phyloP scores from a whole-genome alignment of 2,113 vertebrate genomes.

The Cynoglossus semilaevis region DNA sequence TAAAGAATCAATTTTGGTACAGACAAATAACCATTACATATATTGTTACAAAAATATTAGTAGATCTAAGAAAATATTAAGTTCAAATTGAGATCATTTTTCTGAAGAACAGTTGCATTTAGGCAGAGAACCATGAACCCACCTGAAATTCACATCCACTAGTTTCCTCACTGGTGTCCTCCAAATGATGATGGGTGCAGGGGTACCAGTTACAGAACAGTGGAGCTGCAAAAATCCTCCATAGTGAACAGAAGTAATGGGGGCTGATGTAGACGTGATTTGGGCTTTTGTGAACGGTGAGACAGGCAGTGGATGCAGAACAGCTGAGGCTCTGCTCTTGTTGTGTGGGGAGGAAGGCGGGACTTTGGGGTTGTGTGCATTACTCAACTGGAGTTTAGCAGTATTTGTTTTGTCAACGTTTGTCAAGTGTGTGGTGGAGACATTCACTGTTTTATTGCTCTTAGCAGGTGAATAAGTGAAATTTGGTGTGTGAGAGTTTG shows the following conservation, averaged over 20 bases:
- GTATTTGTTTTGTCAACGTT: constrained; percentile 37
- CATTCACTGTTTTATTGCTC: constrained; percentile 44
- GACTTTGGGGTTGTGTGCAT: constrained; percentile 33
- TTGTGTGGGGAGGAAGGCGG: constrained; percentile 16
- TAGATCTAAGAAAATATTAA: no score
- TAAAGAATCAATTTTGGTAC: no score
- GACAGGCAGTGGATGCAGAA: constrained; percentile 24
- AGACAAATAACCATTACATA: not conserved
- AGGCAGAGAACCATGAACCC: no score
- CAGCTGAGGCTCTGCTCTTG: constrained; percentile 34
- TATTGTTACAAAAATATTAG: no score
- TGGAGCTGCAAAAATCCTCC: constrained; percentile 79
- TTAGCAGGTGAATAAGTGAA: constrained; percentile 24
- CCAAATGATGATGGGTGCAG: constrained; percentile 88
- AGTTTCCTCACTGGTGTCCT: constrained; percentile 85
- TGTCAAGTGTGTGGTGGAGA: constrained; percentile 29
- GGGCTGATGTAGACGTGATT: constrained; percentile 83
- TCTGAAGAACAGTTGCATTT: no score
- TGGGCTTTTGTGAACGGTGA: constrained; percentile 74
- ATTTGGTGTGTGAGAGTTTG: constrained; percentile 1
- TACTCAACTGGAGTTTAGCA: constrained; percentile 22
- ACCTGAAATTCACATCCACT: constrained; percentile 88
- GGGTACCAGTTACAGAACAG: constrained; percentile 86
- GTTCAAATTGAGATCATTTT: no score
- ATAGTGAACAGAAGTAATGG: constrained; percentile 75